phyloP scores from a whole-genome alignment of 2,888 invertebrate genomes.

The Phragmatobia fuliginosa region DNA sequence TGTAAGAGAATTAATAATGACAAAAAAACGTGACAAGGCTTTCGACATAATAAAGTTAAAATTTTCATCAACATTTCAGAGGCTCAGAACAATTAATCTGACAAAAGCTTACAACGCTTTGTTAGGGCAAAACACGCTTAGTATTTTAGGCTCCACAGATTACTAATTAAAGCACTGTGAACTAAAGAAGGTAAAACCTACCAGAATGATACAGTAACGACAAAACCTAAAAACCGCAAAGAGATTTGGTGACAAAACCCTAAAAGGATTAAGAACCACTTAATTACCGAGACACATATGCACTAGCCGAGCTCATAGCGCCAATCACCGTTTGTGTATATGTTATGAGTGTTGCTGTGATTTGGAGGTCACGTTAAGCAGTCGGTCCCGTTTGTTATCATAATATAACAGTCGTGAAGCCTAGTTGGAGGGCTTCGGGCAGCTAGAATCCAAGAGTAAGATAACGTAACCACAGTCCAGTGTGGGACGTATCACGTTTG shows the following conservation, averaged over 20 bases:
- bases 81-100: conserved; percentile 22
- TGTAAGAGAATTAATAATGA: conserved; percentile 45
- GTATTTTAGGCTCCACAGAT: conserved; percentile 41
- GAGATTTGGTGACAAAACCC: conserved; percentile 23
- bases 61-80: conserved; percentile 16
- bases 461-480: too few species aligned
- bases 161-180: conserved; percentile 23
- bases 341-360: too few species aligned
- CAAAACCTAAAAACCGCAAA: conserved; percentile 29
- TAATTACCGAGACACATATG: conserved; percentile 14
- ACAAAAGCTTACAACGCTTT: conserved; percentile 24
- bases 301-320: too few species aligned
- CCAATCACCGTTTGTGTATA: too few species aligned
- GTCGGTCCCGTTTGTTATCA: too few species aligned
- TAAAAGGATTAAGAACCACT: conserved; percentile 28
- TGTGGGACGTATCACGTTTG: too few species aligned
- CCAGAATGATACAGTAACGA: conserved; percentile 21
- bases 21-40: conserved; percentile 23
- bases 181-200: conserved; percentile 25
- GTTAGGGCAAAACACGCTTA: conserved; percentile 28
- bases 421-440: too few species aligned
- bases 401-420: too few species aligned
- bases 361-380: too few species aligned
- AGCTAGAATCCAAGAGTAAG: too few species aligned
- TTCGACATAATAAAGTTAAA: conserved; percentile 18